A percentile compares a stretch with the other conserved stretches of the same genome.
phyloP scores from a whole-genome alignment of 2,888 invertebrate species.

The Pomacea canaliculata region DNA sequence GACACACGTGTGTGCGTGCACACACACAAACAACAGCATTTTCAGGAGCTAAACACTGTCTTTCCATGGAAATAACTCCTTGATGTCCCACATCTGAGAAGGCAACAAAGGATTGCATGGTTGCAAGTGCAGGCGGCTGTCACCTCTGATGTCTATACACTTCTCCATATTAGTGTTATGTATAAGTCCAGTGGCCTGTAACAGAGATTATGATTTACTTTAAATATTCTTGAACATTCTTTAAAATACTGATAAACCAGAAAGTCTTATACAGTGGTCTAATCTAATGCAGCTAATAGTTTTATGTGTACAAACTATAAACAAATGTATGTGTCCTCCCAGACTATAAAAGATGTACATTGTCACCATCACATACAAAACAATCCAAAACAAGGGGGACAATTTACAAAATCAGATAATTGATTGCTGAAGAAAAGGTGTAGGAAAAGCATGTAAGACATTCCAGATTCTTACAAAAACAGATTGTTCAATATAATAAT shows the following conservation, averaged over 20 bases:
- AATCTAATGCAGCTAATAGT: neutral
- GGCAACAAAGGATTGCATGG: conserved; percentile 88
- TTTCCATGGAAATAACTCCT: conserved; percentile 73
- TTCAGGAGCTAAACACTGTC: neutral
- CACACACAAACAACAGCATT: neutral
- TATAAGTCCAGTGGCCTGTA: conserved; percentile 52
- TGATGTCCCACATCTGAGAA: conserved; percentile 90
- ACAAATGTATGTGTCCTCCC: too few species aligned
- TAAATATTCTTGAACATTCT: neutral
- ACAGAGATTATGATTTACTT: conserved; percentile 6
- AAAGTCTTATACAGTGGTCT: neutral
- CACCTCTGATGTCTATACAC: conserved; percentile 55
- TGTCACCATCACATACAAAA: too few species aligned
- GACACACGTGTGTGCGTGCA: neutral
- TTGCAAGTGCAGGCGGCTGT: conserved; percentile 80
- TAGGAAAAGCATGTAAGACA: too few species aligned
- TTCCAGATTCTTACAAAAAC: too few species aligned
- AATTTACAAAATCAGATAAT: too few species aligned
- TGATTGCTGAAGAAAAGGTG: too few species aligned
- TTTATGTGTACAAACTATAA: neutral
- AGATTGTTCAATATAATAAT: too few species aligned
- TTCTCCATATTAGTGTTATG: conserved; percentile 49
- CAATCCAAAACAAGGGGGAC: too few species aligned
- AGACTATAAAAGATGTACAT: too few species aligned
- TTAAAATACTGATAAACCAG: neutral